These are phyloP conservation scores for Brachypodius melanocephalos DNA, from an alignment of 2,113 vertebrate species.

Conservation along the genomic window DNA sequence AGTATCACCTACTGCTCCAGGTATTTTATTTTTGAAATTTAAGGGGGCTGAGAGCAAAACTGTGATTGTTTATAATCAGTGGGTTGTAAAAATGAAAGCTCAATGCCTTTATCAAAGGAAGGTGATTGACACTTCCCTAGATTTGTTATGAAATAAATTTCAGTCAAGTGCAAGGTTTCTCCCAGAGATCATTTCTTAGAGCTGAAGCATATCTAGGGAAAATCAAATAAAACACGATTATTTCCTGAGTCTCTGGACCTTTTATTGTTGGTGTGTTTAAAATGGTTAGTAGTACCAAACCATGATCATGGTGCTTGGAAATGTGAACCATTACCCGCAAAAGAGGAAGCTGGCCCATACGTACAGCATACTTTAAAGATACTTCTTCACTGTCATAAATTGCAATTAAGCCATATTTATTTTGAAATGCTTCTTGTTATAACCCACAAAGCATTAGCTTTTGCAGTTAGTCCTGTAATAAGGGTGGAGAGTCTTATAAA, in stretches of 20 bases:
- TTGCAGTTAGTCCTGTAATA: constrained; percentile 69
- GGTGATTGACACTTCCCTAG: not conserved
- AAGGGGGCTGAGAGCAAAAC: not conserved
- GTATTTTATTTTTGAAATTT: constrained; percentile 64
- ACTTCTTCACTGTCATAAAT: constrained; percentile 34
- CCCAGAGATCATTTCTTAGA: not conserved
- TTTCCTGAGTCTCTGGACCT: not conserved
- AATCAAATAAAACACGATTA: not conserved
- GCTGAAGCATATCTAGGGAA: not conserved
- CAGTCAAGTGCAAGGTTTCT: not conserved
- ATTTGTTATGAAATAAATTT: not conserved
- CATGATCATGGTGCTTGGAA: not conserved
- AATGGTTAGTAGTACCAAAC: not conserved
- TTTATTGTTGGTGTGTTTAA: not conserved
- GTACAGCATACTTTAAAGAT: not conserved
- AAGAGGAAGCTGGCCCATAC: not conserved
- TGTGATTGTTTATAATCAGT: not conserved
- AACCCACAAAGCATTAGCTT: constrained; percentile 62
- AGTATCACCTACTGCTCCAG: constrained; percentile 96
- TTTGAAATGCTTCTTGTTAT: constrained; percentile 66
- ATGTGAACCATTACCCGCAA: not conserved
- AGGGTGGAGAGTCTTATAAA: constrained; percentile 77
- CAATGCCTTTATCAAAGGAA: not conserved
- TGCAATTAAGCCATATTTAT: constrained; percentile 62
- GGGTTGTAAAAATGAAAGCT: not conserved